A percentile compares a stretch with the other conserved stretches of the same genome.
phyloP scores from a whole-genome alignment of 1,140 invertebrate species.

The Eupeodes corollae region DNA sequence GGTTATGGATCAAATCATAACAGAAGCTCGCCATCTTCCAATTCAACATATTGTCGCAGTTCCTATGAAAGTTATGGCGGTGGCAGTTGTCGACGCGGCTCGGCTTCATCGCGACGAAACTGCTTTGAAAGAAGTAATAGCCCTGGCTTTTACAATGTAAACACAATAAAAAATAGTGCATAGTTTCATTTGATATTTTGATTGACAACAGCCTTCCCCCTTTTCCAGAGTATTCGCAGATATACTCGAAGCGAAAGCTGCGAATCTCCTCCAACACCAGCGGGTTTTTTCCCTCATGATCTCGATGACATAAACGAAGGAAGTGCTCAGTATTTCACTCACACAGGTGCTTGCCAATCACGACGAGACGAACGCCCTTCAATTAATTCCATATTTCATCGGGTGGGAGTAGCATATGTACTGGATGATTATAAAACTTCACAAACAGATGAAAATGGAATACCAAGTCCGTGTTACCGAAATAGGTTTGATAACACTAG shows the following conservation, averaged over 20 bases:
- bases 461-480: conserved; percentile 4
- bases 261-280: conserved; percentile 20
- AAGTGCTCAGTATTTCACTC: conserved; percentile 37
- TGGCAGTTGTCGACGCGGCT: conserved; percentile 30
- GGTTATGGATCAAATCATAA: conserved; percentile 7
- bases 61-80: conserved; percentile 22
- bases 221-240: conserved; percentile 26
- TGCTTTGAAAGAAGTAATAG: conserved; percentile 32
- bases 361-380: conserved; percentile 21
- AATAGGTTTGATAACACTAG: conserved; percentile 43
- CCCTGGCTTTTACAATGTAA: conserved; percentile 32
- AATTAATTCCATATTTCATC: conserved; percentile 33
- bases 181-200: background rate
- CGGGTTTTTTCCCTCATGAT: conserved; percentile 34
- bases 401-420: conserved; percentile 23
- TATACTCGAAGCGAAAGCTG: conserved; percentile 15
- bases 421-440: conserved; percentile 24
- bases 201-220: background rate
- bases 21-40: background rate
- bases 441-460: conserved; percentile 12
- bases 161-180: conserved; percentile 6
- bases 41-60: conserved; percentile 6
- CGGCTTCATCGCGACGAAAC: conserved; percentile 25
- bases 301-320: conserved; percentile 35
- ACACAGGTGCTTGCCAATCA: conserved; percentile 26